Evolutionary conservation across 2,113 vertebrate species (phyloP).

Genomic region (Peromyscus californicus): DNA sequence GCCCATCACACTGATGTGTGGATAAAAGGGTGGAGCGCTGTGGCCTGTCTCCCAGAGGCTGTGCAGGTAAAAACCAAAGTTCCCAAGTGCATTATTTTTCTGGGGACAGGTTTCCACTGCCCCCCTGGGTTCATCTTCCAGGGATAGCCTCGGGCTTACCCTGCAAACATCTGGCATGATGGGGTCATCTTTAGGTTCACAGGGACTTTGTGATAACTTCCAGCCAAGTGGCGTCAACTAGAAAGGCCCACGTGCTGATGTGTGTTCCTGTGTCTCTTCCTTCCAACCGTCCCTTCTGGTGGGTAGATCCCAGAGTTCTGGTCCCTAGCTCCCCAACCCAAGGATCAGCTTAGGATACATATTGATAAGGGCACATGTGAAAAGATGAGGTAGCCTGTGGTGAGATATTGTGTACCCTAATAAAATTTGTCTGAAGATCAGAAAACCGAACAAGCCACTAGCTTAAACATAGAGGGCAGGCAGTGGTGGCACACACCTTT

Average conservation of each 20-base stretch:
- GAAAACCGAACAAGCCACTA: too few species aligned
- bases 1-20: neutral
- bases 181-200: neutral
- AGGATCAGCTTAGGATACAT: neutral
- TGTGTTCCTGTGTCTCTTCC: neutral
- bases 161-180: neutral
- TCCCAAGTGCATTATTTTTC: neutral
- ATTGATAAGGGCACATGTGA: neutral
- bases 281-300: neutral
- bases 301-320: neutral
- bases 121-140: accelerated
- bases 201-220: neutral
- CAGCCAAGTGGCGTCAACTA: neutral
- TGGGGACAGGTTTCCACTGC: neutral
- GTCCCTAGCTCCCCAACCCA: neutral
- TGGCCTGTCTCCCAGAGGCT: neutral
- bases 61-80: neutral
- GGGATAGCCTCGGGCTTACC: neutral
- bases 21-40: neutral
- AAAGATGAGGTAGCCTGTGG: neutral
- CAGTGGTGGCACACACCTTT: too few species aligned
- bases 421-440: too few species aligned
- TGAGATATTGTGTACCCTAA: too few species aligned
- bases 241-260: neutral
- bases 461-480: too few species aligned